Conservation (phyloP, 2,797 vertebrate species). For the Manis crassicaudata region DNA sequence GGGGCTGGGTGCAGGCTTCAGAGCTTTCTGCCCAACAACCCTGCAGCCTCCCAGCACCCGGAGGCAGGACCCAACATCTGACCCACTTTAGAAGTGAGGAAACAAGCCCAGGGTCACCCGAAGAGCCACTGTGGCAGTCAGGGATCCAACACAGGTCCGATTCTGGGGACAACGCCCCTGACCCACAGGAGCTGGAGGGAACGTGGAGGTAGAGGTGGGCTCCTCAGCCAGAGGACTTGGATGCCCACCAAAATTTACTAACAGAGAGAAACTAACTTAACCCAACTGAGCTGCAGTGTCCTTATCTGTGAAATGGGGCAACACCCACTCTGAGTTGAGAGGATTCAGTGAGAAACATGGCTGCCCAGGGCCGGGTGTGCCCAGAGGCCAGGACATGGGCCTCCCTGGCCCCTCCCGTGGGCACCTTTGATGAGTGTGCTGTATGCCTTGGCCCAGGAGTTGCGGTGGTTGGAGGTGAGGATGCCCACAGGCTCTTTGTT, state of each 20-base stretch:
- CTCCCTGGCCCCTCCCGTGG: not conserved
- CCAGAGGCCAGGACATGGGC: not conserved
- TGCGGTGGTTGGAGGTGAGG: conserved; percentile 97
- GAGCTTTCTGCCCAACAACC: not conserved
- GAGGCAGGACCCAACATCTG: not conserved
- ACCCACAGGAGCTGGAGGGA: not conserved
- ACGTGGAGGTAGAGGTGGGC: not conserved
- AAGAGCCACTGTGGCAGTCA: not conserved
- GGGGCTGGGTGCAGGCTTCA: not conserved
- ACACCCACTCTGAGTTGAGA: not conserved
- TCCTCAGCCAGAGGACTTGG: not conserved
- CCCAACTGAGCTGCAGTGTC: not conserved
- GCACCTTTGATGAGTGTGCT: conserved; percentile 96
- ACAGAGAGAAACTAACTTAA: not conserved
- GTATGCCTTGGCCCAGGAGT: conserved; percentile 98
- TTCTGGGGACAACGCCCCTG: not conserved
- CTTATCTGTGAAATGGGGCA: not conserved
- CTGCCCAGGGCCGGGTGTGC: not conserved
- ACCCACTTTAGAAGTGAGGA: not conserved
- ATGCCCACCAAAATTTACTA: not conserved
- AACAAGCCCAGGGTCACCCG: not conserved
- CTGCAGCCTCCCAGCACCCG: not conserved
- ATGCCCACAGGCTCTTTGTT: conserved; percentile 99
- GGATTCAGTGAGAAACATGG: not conserved
- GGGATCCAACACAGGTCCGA: not conserved